Evolutionary conservation across 2,797 vertebrate species (phyloP).

Genomic region (Brachyrhaphis roseni): DNA sequence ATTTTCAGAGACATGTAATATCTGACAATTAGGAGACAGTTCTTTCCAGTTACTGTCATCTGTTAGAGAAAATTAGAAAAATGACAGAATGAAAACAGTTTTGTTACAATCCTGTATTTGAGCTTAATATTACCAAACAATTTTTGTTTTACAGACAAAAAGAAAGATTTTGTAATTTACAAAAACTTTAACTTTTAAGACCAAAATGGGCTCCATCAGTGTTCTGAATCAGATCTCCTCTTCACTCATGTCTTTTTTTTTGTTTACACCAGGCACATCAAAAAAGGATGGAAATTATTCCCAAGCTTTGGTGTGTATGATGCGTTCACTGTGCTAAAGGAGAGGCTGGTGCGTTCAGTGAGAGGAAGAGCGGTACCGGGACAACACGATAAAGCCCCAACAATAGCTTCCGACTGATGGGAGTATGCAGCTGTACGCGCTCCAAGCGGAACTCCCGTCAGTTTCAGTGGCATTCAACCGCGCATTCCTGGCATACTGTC

Average conservation of each 20-base stretch:
- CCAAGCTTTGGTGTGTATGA: slow-evolving; percentile 3
- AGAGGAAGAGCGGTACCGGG: slow-evolving; percentile 18
- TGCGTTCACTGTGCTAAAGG: slow-evolving; percentile 14
- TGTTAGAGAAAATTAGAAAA: not conserved
- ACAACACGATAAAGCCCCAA: slow-evolving; percentile 45
- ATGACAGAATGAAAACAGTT: not conserved
- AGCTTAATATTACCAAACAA: not conserved
- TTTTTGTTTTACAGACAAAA: not conserved
- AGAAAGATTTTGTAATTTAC: not conserved
- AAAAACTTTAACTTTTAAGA: not conserved
- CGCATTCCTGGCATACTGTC: slow-evolving; percentile 77
- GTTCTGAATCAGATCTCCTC: not conserved
- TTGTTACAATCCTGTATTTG: not conserved
- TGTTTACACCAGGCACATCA: not conserved
- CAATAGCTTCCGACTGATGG: slow-evolving; percentile 60
- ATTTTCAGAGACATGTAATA: not conserved
- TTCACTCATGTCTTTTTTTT: not conserved
- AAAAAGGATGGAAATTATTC: slow-evolving; percentile 6
- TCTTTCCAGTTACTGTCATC: not conserved
- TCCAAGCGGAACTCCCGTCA: slow-evolving; percentile 49
- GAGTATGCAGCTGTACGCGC: slow-evolving; percentile 53
- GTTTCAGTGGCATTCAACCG: slow-evolving; percentile 59
- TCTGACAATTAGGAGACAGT: not conserved
- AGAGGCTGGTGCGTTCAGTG: slow-evolving; percentile 7
- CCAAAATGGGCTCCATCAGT: not conserved